Evolutionary conservation across 2,797 vertebrate species (phyloP), one percentile per base, ranked within the genome.

Genomic region (Syncerus caffer): DNA sequence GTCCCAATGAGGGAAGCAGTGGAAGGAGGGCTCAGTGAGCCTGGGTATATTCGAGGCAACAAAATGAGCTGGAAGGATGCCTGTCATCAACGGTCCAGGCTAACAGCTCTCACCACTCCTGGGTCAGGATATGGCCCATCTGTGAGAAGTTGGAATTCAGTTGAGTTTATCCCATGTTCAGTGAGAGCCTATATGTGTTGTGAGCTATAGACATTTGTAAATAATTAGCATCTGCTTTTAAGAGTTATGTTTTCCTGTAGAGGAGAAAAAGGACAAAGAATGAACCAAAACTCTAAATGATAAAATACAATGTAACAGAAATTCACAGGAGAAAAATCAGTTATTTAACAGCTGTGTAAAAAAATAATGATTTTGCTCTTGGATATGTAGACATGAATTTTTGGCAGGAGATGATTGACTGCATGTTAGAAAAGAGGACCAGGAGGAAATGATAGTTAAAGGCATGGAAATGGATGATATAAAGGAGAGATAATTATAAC

Each of bases 351-450:
- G 19, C 76, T 51, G 0, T 58, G 62, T 27, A 31, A 71, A 95
- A 47, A 86, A 58, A 60, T 23, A n/a, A 67, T 50, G 38, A 51
- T 31, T 23, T 95, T 85, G 57, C 38, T 96, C 88, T 91, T 74
- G 29, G 29, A 23, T 57, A 50, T 71, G 23, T 78, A 60, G 50
- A 64, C 4, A 11, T 78, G 47, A 29, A 9, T 31, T 95, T 85
- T 88, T 74, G 67, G 14, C 50, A 88, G 31, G 19, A n/a, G 80
- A 53, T 51, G 11, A n/a, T 7, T 53, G 42, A 31, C 55, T 84
- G 53, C 34, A 14, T 45, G 13, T 10, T 92, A 84, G 45, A 34
- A 89, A 85, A 76, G 21, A 91, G 2, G 7, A 62, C 89, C 12
- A n/a, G 11, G 27, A 90, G 27, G 17, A 74, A 90, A 50, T 74